Base-by-base conservation (phyloP, 2,888 invertebrate species). In the Dioctria rufipes region DNA sequence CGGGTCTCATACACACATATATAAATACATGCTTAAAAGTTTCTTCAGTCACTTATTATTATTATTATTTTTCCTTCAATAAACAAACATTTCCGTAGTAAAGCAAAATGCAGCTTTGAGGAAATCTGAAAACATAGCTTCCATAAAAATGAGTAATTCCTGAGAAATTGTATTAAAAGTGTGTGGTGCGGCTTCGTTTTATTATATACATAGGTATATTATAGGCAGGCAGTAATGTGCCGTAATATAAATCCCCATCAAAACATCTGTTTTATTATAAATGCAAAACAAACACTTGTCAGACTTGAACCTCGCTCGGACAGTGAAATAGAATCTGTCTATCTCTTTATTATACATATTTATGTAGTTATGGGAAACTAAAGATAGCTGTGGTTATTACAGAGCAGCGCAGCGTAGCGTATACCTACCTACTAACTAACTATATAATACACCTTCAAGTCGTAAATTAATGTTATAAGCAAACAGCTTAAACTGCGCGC, bases 91-190 rank as follows among this genome's bases (percentile, higher is more conserved):
- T 69, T 69, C 51, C 69, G 51, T 37, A 51, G 69, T 69, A 54
- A 69, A 25, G 25, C 25, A 25, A 25, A 25, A 25, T 25, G 25
- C 25, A 25, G 69, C 54, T 67, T n/a, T 25, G 37, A 39, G 51
- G 51, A 39, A 65, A 69, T 69, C 69, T 39, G 69, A 69, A 69
- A 69, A 69, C 51, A 54, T 69, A 2, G 69, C 51, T n/a, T 69
- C 69, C 69, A 69, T 69, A 39, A 65, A 25, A 69, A 69, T 69
- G 69, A 69, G 51, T 69, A 69, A 69, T 69, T 69, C 49, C 37
- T 9, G 69, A 11, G 51, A 51, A 51, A 51, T 69, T 69, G 40
- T 11, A 51, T 51, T 69, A 51, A 69, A 69, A 69, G 11, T 54
- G 11, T 8, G 11, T 54, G 4, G 54, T 11, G 6, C 11, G 11